Base-by-base conservation (phyloP, 2,888 invertebrate genomes). In the Diplazon laetatorius region DNA sequence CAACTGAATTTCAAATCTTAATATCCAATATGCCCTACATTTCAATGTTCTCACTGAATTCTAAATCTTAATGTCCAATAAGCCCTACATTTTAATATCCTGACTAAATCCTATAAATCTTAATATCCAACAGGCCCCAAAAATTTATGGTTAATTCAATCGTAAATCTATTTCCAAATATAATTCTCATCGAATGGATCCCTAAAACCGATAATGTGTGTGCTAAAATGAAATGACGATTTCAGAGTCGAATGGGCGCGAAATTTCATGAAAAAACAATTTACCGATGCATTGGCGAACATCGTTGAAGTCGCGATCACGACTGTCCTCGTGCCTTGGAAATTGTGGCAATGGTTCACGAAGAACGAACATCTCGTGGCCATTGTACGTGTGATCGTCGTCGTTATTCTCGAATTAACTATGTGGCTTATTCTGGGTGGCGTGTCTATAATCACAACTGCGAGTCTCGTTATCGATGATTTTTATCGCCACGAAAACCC, bases 381-480 rank as follows among this genome's bases (percentile, higher is more conserved):
- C 4, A 77, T 88, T 0, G 48, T 87, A 0, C 84, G 69, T 70
- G 72, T 84, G 3, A 50, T 85, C 18, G 2, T 84, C n/a, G 86
- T 85, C 75, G 88, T 88, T 4, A 57, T 70, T 2, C 37, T 88
- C 9, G 88, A 88, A 52, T 48, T 87, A 30, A 52, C 83, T 8
- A 83, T 88, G 82, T 85, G 86, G 83, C 72, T 84, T 12, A 79
- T 87, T 5, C 84, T 88, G 37, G 88, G 86, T 16, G 85, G 87
- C 1, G 87, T 87, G 0, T 86, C 86, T 5, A 76, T 88, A 20
- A 52, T 86, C 3, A 82, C 83, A 22, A 80, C 85, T 0, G 73
- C 81, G 2, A 76, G 78, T 10, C 81, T 87, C 22, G 76, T 84
- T 2, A 60, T 85, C 37, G 87, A 87, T 2, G 87, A 87, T 37